Base-by-base conservation (phyloP, 2,797 vertebrate genomes). In the Hyperoplus lanceolatus region DNA sequence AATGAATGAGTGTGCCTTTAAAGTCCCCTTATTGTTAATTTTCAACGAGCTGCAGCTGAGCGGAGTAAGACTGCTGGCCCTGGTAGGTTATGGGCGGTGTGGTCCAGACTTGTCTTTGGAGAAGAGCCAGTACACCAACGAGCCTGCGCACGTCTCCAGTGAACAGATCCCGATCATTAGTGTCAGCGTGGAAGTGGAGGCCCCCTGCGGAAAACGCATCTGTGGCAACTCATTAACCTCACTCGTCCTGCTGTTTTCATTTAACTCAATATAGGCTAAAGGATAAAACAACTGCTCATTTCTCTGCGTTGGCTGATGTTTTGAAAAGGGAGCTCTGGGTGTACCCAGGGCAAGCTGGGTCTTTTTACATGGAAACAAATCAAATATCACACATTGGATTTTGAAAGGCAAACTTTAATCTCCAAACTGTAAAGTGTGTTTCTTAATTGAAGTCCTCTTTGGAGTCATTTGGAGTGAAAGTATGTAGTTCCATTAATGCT, bases 201-300 rank as follows among this genome's bases (percentile, higher is more conserved):
- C 83, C 82, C 62, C 79, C 70, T 84, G 84, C 14, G 61, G 83
- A 81, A 85, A n/a, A 48, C 71, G 77, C 89, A 87, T 92, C 84
- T 89, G 77, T 64, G 62, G 77, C 60, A 84, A 80, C 87, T 91
- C 87, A 86, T 89, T 84, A 86, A 84, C 79, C 58, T 81, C 67
- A 6, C 59, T 68, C 50, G 2, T 74, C 83, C 79, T 72, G 84
- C 88, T 90, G 81, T 68, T 82, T 82, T 84, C 60, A 67, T 72
- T 83, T 79, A 74, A 49, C 75, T 80, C 70, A 62, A 14, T 72
- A 71, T 73, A 73, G 67, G 56, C 12, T 46, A 36, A 21, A 60
- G 29, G n/a, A 4, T 80, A 65, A 4, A 55, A 78, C 36, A 51
- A 68, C 66, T 2, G 8, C 49, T 60, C 56, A 1, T 13, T 55